Percentiles rank a stretch among this genome's conserved stretches.
These are phyloP conservation scores for Eumacrocentrus americanus DNA, from an alignment of 2,888 invertebrate genomes.

Conservation along the genomic window DNA sequence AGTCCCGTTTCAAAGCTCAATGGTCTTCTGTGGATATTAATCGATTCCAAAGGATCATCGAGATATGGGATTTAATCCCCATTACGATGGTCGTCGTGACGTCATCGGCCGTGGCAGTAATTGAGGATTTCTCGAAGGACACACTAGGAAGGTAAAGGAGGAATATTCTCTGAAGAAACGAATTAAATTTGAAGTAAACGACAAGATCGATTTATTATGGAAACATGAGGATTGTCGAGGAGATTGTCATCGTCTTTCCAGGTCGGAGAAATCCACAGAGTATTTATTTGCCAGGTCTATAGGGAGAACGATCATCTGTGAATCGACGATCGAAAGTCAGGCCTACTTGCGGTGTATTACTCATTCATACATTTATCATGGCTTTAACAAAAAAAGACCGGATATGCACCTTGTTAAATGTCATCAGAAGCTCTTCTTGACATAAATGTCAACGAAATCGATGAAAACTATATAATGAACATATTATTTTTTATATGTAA, in stretches of 20 bases:
- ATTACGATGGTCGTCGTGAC: conserved; percentile 52
- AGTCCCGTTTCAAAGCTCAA: not conserved
- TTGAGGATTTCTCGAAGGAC: conserved; percentile 58
- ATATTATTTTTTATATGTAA: not conserved
- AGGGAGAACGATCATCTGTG: not conserved
- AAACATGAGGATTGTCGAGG: not conserved
- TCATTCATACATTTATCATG: conserved; percentile 4
- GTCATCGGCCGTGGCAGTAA: conserved; percentile 51
- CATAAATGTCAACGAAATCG: not conserved
- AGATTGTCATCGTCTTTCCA: conserved; percentile 44
- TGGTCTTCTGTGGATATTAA: not conserved
- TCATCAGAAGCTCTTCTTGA: not conserved
- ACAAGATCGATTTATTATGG: conserved; percentile 5
- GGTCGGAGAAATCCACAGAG: conserved; percentile 54
- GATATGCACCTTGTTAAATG: not conserved
- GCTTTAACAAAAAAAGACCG: not conserved
- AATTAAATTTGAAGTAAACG: not conserved
- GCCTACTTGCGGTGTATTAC: conserved; percentile 11
- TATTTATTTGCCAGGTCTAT: conserved; percentile 19
- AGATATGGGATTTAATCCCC: conserved; percentile 46
- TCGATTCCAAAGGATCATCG: not conserved
- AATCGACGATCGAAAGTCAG: conserved; percentile 16
- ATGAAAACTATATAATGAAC: not conserved
- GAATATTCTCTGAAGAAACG: not conserved
- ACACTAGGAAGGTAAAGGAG: conserved; percentile 56